Evolutionary conservation across 2,888 invertebrate species (phyloP), one percentile per base, ranked within the genome.

Genomic region (Steinernema scapterisci): DNA sequence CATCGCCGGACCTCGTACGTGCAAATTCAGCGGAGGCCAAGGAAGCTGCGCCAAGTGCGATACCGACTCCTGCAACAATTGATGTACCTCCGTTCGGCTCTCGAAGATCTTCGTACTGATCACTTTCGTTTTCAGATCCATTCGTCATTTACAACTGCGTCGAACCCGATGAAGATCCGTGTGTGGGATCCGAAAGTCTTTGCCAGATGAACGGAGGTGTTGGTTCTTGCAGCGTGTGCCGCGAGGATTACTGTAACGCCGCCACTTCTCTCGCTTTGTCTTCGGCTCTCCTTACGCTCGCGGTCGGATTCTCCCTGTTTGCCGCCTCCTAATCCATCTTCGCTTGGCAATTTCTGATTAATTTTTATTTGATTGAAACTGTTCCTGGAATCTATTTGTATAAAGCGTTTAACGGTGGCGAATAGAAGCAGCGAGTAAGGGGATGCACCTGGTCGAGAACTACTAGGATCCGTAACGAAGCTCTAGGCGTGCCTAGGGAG

Each of bases 1-100:
- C 70, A 52, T 84, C 54, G 84, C 84, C 1, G 84, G 84, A 9
- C 84, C 84, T 9, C 80, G 84, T 6, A 83, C 84, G 77, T 84
- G 84, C 78, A 83, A 84, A 74, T 84, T 84, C 77, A 79, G 79
- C 43, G 78, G 78, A n/a, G 84, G 84, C 31, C 79, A 79, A 6
- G 84, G 84, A 54, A 79, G 80, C 70, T 84, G 84, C 70, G 73
- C 78, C 7, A 77, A 84, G 70, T 84, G 84, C 71, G 84, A 84
- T 23, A 75, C 72, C 27, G 83, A 84, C 77, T 79, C 80, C 75
- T 84, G 84, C 78, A 84, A 84, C 74, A 71, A 75, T 7, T 81
- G 75, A 75, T 13, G 48, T 48, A 27, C 63, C 52, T 23, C 21
- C 16, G 23, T 54, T 23, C 7, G 9, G 5, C 3, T 2, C 3